These are phyloP conservation scores for Lasius platythorax DNA, from an alignment of 2,888 invertebrate genomes.

Conservation along the genomic window DNA sequence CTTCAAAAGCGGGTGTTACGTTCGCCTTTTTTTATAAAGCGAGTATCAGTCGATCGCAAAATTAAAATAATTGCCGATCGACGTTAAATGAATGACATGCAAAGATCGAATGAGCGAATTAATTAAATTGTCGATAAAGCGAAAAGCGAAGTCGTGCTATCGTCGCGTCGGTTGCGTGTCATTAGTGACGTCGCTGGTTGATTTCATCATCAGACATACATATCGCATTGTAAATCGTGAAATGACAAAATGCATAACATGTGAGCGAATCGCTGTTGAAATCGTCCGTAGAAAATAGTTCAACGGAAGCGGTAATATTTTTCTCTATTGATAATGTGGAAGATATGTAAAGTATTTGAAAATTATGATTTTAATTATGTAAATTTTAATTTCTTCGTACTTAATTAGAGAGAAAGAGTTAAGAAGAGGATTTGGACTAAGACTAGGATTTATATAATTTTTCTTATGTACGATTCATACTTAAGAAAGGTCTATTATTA, in stretches of 20 bases:
- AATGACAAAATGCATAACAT: constrained; percentile 37
- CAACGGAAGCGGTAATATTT: not conserved
- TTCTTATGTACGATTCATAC: not conserved
- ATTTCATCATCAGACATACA: constrained; percentile 50
- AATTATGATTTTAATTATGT: no score
- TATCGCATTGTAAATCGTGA: constrained; percentile 40
- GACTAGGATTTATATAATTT: not conserved
- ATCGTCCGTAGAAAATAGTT: constrained; percentile 2
- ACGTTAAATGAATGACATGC: constrained; percentile 47
- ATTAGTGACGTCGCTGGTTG: constrained; percentile 30
- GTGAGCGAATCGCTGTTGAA: constrained; percentile 2
- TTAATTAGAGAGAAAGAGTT: not conserved
- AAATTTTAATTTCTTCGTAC: not conserved
- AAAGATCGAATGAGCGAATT: constrained; percentile 40
- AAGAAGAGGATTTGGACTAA: no score
- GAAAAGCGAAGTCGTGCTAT: constrained; percentile 52
- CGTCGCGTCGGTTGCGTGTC: constrained; percentile 39
- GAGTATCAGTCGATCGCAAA: constrained; percentile 33
- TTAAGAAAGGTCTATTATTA: not conserved
- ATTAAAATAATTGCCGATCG: constrained; percentile 53
- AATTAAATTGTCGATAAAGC: constrained; percentile 54
- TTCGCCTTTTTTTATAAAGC: not conserved
- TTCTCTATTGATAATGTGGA: not conserved
- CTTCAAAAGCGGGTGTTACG: constrained; percentile 16
- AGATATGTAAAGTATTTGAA: not conserved